These are phyloP conservation scores for Pilophorus perplexus DNA, from an alignment of 2,888 invertebrate genomes.

Conservation along the genomic window DNA sequence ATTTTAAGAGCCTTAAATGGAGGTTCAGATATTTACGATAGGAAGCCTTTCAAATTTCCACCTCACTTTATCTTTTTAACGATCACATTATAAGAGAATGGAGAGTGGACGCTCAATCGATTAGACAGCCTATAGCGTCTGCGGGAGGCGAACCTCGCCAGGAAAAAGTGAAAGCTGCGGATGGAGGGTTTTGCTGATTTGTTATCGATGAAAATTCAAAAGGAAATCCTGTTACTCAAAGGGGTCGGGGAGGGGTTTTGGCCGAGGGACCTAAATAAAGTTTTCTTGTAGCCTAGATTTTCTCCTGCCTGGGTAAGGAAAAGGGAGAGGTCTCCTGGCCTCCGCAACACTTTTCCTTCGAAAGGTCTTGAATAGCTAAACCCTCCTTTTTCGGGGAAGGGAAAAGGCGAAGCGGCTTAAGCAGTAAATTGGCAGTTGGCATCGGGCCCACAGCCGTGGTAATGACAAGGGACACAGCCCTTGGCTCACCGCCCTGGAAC, in stretches of 20 bases:
- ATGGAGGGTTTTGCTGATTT: not conserved
- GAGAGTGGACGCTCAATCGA: not conserved
- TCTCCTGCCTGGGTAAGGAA: not conserved
- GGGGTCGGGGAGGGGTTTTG: not conserved
- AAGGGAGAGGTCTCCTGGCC: not conserved
- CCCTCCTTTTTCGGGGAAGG: constrained; percentile 8
- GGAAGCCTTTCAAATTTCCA: constrained; percentile 20
- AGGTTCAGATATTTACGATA: constrained; percentile 11
- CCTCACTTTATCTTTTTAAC: constrained; percentile 28
- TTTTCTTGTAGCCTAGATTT: constrained; percentile 1
- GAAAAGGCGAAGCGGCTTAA: not conserved
- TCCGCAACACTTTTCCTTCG: constrained; percentile 23
- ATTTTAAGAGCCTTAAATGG: constrained; percentile 12
- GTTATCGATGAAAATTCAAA: constrained; percentile 7
- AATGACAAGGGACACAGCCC: constrained; percentile 35
- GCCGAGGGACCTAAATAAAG: constrained; percentile 1
- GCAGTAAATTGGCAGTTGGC: constrained; percentile 38
- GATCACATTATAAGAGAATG: constrained; percentile 16
- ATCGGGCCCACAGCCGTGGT: constrained; percentile 28
- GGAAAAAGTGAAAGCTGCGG: not conserved
- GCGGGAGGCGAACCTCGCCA: not conserved
- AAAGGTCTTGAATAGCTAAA: constrained; percentile 33
- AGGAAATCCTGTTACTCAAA: not conserved
- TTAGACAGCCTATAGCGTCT: not conserved
- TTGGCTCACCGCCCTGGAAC: constrained; percentile 31